A percentile compares a stretch with the other conserved stretches of the same genome.
These are phyloP conservation scores for Aix galericulata DNA, from an alignment of 2,113 vertebrate genomes.

Conservation along the genomic window DNA sequence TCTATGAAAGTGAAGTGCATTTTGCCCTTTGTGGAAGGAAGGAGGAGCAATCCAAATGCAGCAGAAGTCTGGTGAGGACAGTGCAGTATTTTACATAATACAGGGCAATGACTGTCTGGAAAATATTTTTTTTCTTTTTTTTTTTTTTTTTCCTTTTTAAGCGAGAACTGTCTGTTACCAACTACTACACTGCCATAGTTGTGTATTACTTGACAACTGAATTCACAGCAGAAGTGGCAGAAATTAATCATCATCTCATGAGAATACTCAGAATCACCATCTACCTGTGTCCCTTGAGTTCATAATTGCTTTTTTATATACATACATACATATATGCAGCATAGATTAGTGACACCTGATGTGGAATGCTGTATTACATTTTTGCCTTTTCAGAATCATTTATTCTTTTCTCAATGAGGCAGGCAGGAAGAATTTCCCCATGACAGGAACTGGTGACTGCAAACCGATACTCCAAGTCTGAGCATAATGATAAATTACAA, in stretches of 20 bases:
- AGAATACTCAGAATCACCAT: neutral
- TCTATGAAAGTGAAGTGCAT: neutral
- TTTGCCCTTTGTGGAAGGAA: neutral
- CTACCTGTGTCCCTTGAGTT: neutral
- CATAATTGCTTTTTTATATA: neutral
- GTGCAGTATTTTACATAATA: neutral
- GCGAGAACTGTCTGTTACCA: neutral
- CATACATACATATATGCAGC: neutral
- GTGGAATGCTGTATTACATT: neutral
- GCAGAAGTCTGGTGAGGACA: neutral
- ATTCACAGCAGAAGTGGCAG: neutral
- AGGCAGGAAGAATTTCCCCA: neutral
- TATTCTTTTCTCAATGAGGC: neutral
- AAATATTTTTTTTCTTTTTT: neutral
- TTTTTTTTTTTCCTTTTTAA: fast-evolving
- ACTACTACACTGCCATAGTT: neutral
- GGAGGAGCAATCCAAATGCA: neutral
- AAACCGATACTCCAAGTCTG: neutral
- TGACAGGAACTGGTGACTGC: neutral
- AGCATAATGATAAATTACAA: neutral
- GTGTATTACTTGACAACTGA: neutral
- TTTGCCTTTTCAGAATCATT: neutral
- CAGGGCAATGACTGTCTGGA: neutral
- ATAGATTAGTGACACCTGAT: neutral
- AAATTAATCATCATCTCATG: neutral